Conservation (phyloP, 1,140 invertebrate species). For the Pogonus chalceus region DNA sequence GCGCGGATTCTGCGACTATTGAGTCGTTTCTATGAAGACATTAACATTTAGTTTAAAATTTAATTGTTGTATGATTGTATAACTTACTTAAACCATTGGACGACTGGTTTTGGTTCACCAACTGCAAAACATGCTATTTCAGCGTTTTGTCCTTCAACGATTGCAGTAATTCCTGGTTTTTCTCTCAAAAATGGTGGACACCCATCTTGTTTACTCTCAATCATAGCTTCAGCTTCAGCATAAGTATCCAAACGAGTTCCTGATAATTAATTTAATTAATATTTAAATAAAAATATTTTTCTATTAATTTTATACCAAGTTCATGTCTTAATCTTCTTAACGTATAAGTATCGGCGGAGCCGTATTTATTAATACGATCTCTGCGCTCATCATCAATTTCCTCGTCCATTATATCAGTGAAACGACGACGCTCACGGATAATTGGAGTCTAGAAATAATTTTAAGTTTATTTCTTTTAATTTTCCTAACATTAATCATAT, state of each 20-base stretch:
- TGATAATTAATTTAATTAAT: conserved; percentile 9
- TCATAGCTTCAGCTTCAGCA: conserved; percentile 72
- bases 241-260: conserved; percentile 66
- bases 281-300: conserved; percentile 7
- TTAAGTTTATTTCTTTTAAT: background rate
- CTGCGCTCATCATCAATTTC: conserved; percentile 86
- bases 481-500: conserved; percentile 7
- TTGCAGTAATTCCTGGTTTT: conserved; percentile 66
- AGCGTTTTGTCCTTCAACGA: conserved; percentile 66
- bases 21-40: conserved; percentile 61
- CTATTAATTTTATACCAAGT: conserved; percentile 39
- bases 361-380: conserved; percentile 68
- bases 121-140: conserved; percentile 76
- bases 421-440: conserved; percentile 78
- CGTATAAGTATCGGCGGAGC: conserved; percentile 50
- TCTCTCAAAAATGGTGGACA: conserved; percentile 72
- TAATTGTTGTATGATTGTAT: background rate
- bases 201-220: conserved; percentile 69
- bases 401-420: conserved; percentile 92
- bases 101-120: conserved; percentile 76
- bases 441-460: conserved; percentile 56
- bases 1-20: conserved; percentile 66
- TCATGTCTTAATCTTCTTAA: conserved; percentile 69
- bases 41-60: background rate
- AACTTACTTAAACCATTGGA: conserved; percentile 87